These are phyloP conservation scores for Umimayanthus chanpuru DNA, from an alignment of 92 coral and sea anemone genomes.

Conservation along the genomic window DNA sequence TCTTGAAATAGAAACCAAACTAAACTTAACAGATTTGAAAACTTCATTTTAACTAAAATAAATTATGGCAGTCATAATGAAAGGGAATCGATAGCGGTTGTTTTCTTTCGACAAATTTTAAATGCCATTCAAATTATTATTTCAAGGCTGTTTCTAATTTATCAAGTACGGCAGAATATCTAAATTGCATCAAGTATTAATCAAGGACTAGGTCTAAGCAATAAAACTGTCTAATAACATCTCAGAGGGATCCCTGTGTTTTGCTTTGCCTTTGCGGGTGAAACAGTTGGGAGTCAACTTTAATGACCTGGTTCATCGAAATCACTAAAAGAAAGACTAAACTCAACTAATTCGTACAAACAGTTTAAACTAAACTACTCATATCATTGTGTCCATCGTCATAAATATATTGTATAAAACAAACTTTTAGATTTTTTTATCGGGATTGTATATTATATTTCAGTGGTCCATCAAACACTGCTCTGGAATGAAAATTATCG, in stretches of 20 bases:
- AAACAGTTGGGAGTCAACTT: neutral
- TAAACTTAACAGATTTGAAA: too few relatives aligned
- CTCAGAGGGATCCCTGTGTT: neutral
- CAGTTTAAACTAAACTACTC: neutral
- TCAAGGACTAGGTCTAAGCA: neutral
- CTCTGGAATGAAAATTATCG: neutral
- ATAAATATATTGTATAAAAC: neutral
- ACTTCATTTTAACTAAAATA: neutral
- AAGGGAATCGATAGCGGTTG: neutral
- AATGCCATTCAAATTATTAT: too few relatives aligned
- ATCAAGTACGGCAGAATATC: neutral
- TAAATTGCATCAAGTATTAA: neutral
- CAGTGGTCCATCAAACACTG: neutral
- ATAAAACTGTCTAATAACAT: too few relatives aligned
- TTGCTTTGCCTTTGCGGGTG: neutral
- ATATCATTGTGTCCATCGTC: neutral
- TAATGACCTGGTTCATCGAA: neutral
- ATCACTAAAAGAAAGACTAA: neutral
- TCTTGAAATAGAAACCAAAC: neutral
- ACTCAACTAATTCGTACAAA: slow-evolving; percentile 5
- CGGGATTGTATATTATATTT: neutral
- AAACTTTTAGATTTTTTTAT: neutral
- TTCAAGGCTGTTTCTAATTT: neutral
- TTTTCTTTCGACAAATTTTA: too few relatives aligned
- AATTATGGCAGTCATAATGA: neutral